Evolutionary conservation across 1,140 invertebrate species (phyloP), one percentile per base, ranked within the genome.

Genomic region (Temnothorax nylanderi): DNA sequence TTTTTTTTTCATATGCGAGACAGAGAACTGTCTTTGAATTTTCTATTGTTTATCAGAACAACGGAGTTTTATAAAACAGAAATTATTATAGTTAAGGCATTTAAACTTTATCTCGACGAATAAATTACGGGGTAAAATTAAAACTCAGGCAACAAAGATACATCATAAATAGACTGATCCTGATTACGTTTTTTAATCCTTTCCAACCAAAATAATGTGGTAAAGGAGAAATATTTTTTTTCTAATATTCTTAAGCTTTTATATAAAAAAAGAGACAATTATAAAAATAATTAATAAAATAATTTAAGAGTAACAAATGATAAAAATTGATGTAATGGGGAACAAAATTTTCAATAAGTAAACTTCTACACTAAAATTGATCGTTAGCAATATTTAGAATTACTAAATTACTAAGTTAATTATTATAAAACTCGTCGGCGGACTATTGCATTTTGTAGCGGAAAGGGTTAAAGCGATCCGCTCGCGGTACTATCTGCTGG

Each of bases 401-500:
- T n/a, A 78, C 37, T 3, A 49, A 51, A 65, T 64, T n/a, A 78
- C 37, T 3, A 49, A 51, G 51, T 64, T 34, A 78, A 18, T 78
- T 34, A 2, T 34, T 47, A 49, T 8, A 13, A 37, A 74, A 54
- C 8, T 3, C 18, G 8, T 56, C 13, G 5, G 21, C 37, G 26
- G 18, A 64, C 13, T 16, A 21, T 16, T 44, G 37, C 41, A 77
- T 76, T 60, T 76, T 60, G 21, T 26, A 41, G 54, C 54, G 26
- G 32, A 37, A 47, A 77, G 58, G 58, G 41, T 56, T 69, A 69
- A 81, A 71, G 65, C 34, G 21, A 26, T 7, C 37, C 13, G 49
- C 37, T 47, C n/a, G 34, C 16, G 64, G 32, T 71, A 60, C 51
- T 81, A 47, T 81, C 34, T 81, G 71, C 72, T 87, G 74, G 62